Conservation (phyloP, 2,888 invertebrate species). For the Dryomyza anilis region DNA sequence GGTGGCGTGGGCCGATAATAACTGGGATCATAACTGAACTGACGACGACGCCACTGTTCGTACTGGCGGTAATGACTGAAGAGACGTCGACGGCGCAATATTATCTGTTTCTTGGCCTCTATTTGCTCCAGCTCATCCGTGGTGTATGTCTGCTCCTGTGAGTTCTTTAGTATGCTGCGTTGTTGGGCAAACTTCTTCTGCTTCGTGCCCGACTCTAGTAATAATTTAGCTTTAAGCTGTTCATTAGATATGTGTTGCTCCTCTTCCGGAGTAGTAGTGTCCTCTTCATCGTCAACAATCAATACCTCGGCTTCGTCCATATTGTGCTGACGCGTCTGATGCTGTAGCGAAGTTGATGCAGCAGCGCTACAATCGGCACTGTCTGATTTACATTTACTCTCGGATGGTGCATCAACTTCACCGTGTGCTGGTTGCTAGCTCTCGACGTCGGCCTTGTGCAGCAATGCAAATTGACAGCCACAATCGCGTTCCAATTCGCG, state of each 20-base stretch:
- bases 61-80: slow-evolving; percentile 60
- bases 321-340: slow-evolving; percentile 11
- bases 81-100: slow-evolving; percentile 54
- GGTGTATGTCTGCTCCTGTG: slow-evolving; percentile 45
- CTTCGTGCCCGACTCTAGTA: slow-evolving; percentile 31
- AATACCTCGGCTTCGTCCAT: neutral
- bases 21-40: slow-evolving; percentile 60
- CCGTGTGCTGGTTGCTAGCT: slow-evolving; percentile 64
- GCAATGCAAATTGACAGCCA: slow-evolving; percentile 87
- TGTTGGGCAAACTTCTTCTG: slow-evolving; percentile 51
- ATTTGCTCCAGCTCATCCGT: slow-evolving; percentile 53
- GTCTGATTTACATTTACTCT: slow-evolving; percentile 47
- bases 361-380: slow-evolving; percentile 48
- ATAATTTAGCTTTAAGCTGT: slow-evolving; percentile 29
- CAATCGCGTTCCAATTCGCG: slow-evolving; percentile 77
- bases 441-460: slow-evolving; percentile 80
- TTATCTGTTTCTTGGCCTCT: slow-evolving; percentile 57
- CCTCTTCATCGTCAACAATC: neutral
- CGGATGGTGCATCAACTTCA: slow-evolving; percentile 49
- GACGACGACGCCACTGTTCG: slow-evolving; percentile 59
- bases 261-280: slow-evolving; percentile 14
- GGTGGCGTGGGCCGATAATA: slow-evolving; percentile 54
- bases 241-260: slow-evolving; percentile 27
- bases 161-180: slow-evolving; percentile 54
- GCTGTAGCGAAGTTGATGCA: slow-evolving; percentile 39